A percentile compares a stretch with the other conserved stretches of the same genome.
phyloP scores from a whole-genome alignment of 2,888 invertebrate genomes.

The Microchrysa polita region DNA sequence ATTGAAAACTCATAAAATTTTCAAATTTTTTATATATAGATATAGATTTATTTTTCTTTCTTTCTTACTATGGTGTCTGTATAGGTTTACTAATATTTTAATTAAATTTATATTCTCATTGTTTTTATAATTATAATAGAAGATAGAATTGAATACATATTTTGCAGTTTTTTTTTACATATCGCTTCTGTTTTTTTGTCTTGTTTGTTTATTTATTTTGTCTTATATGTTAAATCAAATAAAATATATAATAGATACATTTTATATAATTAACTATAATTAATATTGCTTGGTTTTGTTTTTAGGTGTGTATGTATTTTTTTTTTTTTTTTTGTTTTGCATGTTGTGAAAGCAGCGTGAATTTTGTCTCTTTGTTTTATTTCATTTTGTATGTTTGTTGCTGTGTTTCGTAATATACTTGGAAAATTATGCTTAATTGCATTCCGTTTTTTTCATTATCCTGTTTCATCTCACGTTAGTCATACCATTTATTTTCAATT shows the following conservation, averaged over 20 bases:
- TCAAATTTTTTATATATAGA: not conserved
- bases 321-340: conserved; percentile 2
- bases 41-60: conserved; percentile 10
- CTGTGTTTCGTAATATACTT: not conserved
- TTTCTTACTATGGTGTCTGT: conserved; percentile 17
- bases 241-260: not conserved
- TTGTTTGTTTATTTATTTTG: conserved; percentile 18
- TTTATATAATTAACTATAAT: conserved; percentile 44
- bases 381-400: conserved; percentile 6
- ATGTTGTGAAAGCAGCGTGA: conserved; percentile 1
- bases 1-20: conserved; percentile 15
- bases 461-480: not conserved
- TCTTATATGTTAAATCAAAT: conserved; percentile 33
- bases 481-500: not conserved
- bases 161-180: conserved; percentile 8
- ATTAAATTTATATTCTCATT: conserved; percentile 3
- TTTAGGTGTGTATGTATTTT: conserved; percentile 25
- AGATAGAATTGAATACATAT: conserved; percentile 10
- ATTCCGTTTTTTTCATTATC: not conserved
- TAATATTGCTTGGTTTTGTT: conserved; percentile 42
- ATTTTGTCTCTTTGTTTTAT: too few species aligned
- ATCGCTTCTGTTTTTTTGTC: not conserved
- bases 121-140: not conserved
- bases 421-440: too few species aligned
- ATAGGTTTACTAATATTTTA: conserved; percentile 16